Evolutionary conservation across 2,113 vertebrate genomes (phyloP), one percentile per base, ranked within the genome.

Genomic region (Ctenomys sociabilis): DNA sequence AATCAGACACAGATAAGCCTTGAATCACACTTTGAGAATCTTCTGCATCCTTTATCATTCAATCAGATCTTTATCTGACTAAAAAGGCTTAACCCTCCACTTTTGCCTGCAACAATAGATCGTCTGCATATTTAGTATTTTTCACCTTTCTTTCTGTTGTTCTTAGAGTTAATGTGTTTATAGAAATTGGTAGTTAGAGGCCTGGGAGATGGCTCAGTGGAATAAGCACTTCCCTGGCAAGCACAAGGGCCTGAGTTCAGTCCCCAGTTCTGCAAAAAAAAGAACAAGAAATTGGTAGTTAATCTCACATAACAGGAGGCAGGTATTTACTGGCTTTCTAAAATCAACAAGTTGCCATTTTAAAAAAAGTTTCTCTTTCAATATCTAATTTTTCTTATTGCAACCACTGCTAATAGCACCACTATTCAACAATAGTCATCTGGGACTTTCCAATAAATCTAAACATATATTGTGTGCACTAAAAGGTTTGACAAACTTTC

Each of bases 101-200:
- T 63, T 91, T 78, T 85, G 26, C 78, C 61, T 92, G 30, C 35
- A 85, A 72, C 93, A 89, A 84, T 17, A 45, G 37, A 61, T 24
- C 52, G 91, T 66, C 52, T 88, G 70, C 19, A 83, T 16, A 90
- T 70, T n/a, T 83, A 87, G 30, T 63, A 17, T 24, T 88, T 83
- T 87, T 92, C 30, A 81, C 40, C 5, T 92, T 93, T 96, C 75
- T 54, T 87, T 92, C 57, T 78, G 61, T 91, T 32, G 72, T 85
- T 96, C 43, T n/a, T 66, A 64, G n/a, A 93, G 81, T 85, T 95
- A 90, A 92, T 82, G 4, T 90, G 85, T 43, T 96, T 88, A 72
- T n/a, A 95, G 66, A 94, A 92, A 85, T 59, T 63, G 43, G 54
- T 93, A 92, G 32, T 85, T 88, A 59, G n/a, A n/a, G n/a, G n/a